Percentiles rank a stretch among this genome's conserved stretches.
Evolutionary conservation across 2,888 invertebrate species (phyloP).

Genomic region (Entomobrya proxima): DNA sequence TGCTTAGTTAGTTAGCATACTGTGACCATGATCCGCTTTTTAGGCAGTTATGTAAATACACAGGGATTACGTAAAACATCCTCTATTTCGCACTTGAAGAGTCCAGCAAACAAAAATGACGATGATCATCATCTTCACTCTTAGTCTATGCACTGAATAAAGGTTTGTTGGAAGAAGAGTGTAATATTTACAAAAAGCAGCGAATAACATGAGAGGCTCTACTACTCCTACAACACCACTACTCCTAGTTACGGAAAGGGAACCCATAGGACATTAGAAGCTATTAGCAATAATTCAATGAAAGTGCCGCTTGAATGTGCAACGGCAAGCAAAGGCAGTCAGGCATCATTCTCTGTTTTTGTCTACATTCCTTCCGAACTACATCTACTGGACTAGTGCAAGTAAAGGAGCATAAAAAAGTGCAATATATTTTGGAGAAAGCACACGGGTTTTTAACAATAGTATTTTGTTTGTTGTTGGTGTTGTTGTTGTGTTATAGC

Average conservation of each 20-base stretch:
- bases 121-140: constrained; percentile 34
- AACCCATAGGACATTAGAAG: constrained; percentile 52
- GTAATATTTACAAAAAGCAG: constrained; percentile 15
- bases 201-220: background rate
- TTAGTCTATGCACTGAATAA: background rate
- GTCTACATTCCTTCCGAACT: background rate
- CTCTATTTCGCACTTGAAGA: constrained; percentile 50
- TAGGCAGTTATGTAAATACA: constrained; percentile 44
- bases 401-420: background rate
- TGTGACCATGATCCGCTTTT: constrained; percentile 40
- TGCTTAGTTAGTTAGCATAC: constrained; percentile 32
- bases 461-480: constrained; percentile 13
- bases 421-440: constrained; percentile 21
- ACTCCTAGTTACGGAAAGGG: constrained; percentile 20
- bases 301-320: constrained; percentile 54
- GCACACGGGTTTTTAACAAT: constrained; percentile 15
- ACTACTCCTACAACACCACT: background rate
- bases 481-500: constrained; percentile 22
- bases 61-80: constrained; percentile 29
- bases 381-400: background rate
- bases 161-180: background rate
- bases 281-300: constrained; percentile 66
- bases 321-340: constrained; percentile 17
- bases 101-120: constrained; percentile 47
- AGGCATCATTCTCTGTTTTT: constrained; percentile 35